These are phyloP conservation scores for Tribolium madens DNA, from an alignment of 1,140 invertebrate genomes.

Conservation along the genomic window DNA sequence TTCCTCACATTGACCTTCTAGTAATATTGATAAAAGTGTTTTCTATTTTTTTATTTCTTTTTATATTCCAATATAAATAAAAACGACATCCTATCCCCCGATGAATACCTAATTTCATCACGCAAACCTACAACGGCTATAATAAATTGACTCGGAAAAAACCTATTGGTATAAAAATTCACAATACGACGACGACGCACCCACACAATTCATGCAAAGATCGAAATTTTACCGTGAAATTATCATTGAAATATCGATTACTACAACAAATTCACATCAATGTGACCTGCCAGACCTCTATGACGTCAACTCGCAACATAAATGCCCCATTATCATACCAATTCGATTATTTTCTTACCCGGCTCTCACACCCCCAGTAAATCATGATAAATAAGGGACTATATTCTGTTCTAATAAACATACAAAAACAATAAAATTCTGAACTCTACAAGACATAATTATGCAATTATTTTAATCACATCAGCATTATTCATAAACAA, in stretches of 20 bases:
- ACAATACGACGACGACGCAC: background rate
- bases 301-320: background rate
- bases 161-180: background rate
- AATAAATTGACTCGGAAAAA: constrained; percentile 9
- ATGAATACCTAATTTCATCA: constrained; percentile 24
- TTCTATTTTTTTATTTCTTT: constrained; percentile 9
- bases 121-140: background rate
- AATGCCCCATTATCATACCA: background rate
- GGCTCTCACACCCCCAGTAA: background rate
- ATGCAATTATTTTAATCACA: too few relatives aligned
- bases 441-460: background rate
- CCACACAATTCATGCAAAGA: background rate
- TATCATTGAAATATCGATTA: background rate
- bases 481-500: too few relatives aligned
- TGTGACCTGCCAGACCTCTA: background rate
- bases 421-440: background rate
- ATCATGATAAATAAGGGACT: background rate
- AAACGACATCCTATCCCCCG: constrained; percentile 11
- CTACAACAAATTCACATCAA: background rate
- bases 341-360: background rate
- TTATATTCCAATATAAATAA: constrained; percentile 13
- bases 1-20: background rate
- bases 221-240: background rate
- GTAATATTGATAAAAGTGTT: constrained; percentile 16
- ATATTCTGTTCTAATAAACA: background rate